Percentiles rank a stretch among this genome's conserved stretches.
phyloP scores from a whole-genome alignment of 2,113 vertebrate species.

The Pampusana beccarii region DNA sequence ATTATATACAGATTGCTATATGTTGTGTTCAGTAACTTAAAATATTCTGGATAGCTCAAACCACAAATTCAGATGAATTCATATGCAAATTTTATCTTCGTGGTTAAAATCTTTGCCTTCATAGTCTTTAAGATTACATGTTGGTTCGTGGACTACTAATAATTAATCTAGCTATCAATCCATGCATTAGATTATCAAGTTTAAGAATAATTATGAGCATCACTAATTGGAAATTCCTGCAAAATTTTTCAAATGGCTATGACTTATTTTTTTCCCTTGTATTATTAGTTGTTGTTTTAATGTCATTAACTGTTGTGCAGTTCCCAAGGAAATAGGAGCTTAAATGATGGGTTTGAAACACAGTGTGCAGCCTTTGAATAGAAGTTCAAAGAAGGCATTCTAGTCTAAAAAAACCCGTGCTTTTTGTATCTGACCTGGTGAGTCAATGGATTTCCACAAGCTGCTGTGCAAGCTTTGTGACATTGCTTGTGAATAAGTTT shows the following conservation, averaged over 20 bases:
- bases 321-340: not conserved
- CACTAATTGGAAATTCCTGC: not conserved
- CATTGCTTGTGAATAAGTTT: not conserved
- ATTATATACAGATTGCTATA: not conserved
- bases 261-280: not conserved
- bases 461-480: not conserved
- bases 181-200: not conserved
- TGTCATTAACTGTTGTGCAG: not conserved
- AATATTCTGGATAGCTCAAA: not conserved
- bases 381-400: not conserved
- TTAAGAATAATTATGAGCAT: not conserved
- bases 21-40: not conserved
- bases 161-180: not conserved
- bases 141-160: not conserved
- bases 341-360: not conserved
- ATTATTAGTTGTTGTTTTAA: not conserved
- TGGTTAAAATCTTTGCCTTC: too few species aligned
- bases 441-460: not conserved
- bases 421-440: not conserved
- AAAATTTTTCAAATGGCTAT: not conserved
- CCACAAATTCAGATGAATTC: not conserved
- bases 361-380: not conserved
- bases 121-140: not conserved
- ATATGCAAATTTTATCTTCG: too few species aligned
- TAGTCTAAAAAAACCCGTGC: not conserved